Base-by-base conservation (phyloP, 2,888 invertebrate species). In the Clitarchus hookeri region DNA sequence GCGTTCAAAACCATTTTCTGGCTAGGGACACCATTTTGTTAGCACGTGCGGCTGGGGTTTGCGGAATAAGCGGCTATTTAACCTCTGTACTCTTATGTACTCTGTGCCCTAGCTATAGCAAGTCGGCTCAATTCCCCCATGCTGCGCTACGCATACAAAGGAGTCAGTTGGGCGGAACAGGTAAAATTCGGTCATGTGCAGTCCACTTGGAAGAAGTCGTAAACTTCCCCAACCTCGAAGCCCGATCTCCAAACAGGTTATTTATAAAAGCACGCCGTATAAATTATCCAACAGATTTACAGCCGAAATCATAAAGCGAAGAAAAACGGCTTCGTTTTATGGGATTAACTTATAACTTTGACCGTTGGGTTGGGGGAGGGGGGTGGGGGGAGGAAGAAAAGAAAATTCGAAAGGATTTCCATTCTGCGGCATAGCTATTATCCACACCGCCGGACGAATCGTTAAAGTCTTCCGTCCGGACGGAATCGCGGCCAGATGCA, bases 231-330 rank as follows among this genome's bases (percentile, higher is more conserved):
- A 9, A 23, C 65, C 8, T 16, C 16, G 65, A 65, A n/a, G 23
- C n/a, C 23, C 19, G 65, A 65, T 23, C 16, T 23, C 65, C 65
- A 19, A 65, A 65, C 65, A 65, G 65, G 65, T 65, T 65, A 65
- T 65, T 65, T 65, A 65, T 65, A 2, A 65, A 19, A n/a, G 23
- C 0, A 9, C 65, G n/a, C 8, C 65, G 65, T 65, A 65, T 65
- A 65, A 19, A 65, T 65, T 65, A 65, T 65, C 65, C 23, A 65
- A 65, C 65, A 65, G 65, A 65, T 65, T 65, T 65, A 65, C n/a
- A 65, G n/a, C 65, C 65, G n/a, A 65, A 65, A 65, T 65, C 65
- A n/a, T 65, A 65, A 65, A 65, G n/a, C 65, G 65, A 65, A 65
- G 65, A 65, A n/a, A 65, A 65, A 65, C n/a, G 65, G n/a, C 65